These are phyloP conservation scores for Cerceris rybyensis DNA, from an alignment of 2,888 invertebrate genomes.

Conservation along the genomic window DNA sequence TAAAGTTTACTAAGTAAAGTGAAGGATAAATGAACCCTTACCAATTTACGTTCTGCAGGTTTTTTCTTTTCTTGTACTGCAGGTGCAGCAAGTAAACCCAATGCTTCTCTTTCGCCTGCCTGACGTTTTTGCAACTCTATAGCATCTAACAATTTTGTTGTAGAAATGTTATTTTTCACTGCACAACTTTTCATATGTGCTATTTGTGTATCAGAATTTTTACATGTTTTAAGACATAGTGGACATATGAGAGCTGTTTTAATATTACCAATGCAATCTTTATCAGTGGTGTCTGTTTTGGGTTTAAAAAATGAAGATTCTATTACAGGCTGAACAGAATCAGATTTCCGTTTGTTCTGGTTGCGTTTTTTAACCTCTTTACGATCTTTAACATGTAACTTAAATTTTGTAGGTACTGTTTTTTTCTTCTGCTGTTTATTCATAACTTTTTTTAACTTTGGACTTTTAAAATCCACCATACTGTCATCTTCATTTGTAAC, in stretches of 20 bases:
- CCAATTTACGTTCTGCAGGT: conserved; percentile 38
- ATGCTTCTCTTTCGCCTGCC: conserved; percentile 77
- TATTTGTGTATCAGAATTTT: conserved; percentile 63
- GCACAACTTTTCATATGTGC: conserved; percentile 81
- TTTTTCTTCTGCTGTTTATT: conserved; percentile 30
- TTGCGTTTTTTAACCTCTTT: conserved; percentile 20
- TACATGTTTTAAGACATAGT: conserved; percentile 77
- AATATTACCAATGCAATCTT: conserved; percentile 17
- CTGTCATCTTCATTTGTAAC: conserved; percentile 64
- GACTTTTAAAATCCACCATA: conserved; percentile 76
- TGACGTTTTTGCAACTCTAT: conserved; percentile 80
- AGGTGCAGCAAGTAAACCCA: conserved; percentile 80
- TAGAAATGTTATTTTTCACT: conserved; percentile 77
- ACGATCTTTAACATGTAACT: conserved; percentile 20
- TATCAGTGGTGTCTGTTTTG: conserved; percentile 12
- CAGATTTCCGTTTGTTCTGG: conserved; percentile 42
- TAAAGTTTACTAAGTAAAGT: background rate
- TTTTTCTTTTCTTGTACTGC: conserved; percentile 65
- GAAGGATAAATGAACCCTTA: conserved; percentile 34
- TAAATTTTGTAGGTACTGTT: conserved; percentile 17
- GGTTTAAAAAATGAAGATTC: conserved; percentile 75
- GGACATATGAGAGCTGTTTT: conserved; percentile 75
- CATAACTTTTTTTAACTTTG: conserved; percentile 50
- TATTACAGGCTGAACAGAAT: conserved; percentile 66
- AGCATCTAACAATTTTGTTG: conserved; percentile 77